Conservation (phyloP, 2,113 vertebrate genomes). For the Leiothrix lutea region DNA sequence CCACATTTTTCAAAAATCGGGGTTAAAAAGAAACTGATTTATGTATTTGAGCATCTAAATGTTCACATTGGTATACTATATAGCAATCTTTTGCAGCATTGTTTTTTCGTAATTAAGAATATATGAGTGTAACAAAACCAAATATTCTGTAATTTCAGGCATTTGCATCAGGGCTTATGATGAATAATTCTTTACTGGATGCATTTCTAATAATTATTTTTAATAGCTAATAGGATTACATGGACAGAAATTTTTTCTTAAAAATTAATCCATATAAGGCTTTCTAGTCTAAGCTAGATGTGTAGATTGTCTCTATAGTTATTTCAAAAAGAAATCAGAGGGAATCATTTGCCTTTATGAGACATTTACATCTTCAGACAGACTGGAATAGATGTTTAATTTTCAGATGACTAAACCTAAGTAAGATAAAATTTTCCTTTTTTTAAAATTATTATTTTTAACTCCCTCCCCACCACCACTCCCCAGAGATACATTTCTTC, state of each 20-base stretch:
- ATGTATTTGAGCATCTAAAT: neutral
- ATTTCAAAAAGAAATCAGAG: neutral
- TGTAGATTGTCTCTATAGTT: neutral
- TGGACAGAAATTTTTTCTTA: neutral
- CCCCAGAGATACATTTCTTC: neutral
- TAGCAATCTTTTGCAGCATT: neutral
- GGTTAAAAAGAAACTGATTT: neutral
- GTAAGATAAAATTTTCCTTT: neutral
- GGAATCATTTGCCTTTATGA: neutral
- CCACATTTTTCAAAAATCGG: neutral
- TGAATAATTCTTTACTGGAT: neutral
- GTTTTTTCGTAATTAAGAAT: neutral
- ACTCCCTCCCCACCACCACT: rapidly evolving
- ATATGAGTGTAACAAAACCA: neutral
- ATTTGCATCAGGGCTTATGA: neutral
- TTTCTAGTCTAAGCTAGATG: neutral
- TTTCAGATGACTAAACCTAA: neutral
- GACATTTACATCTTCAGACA: neutral
- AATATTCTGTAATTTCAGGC: neutral
- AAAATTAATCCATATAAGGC: neutral
- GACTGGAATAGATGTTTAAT: neutral
- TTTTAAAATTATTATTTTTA: no score
- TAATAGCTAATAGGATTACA: neutral
- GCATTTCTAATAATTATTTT: neutral
- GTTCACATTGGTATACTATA: neutral